Conservation (phyloP, 2,888 invertebrate genomes). For the Caenorhabditis sulstoni region DNA sequence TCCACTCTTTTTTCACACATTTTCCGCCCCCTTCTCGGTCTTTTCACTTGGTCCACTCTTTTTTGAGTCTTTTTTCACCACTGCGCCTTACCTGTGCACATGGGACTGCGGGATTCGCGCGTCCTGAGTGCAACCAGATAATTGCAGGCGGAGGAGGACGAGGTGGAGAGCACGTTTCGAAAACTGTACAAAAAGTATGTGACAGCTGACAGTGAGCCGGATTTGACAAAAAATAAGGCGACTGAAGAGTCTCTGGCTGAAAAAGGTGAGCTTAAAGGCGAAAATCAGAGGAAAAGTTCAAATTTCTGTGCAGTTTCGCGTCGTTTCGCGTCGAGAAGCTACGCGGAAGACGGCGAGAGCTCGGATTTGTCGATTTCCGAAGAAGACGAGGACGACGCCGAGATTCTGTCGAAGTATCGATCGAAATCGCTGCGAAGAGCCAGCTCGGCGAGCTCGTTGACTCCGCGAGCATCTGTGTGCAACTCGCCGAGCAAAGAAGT, state of each 20-base stretch:
- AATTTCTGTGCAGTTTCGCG: constrained; percentile 11
- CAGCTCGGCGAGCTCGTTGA: constrained; percentile 47
- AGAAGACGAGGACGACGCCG: constrained; percentile 37
- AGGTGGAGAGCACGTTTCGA: constrained; percentile 66
- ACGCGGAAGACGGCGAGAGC: constrained; percentile 23
- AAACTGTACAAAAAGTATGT: constrained; percentile 67
- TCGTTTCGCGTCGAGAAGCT: constrained; percentile 44
- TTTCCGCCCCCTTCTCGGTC: too few species aligned
- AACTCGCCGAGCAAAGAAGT: constrained; percentile 55
- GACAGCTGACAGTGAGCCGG: constrained; percentile 53
- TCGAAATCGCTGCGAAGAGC: constrained; percentile 39
- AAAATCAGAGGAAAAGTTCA: not conserved
- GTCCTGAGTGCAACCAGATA: not conserved
- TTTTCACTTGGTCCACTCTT: too few species aligned
- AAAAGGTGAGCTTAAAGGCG: constrained; percentile 13
- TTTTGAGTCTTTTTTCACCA: too few species aligned
- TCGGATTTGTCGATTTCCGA: constrained; percentile 36
- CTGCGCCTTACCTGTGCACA: too few species aligned
- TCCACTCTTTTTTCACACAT: too few species aligned
- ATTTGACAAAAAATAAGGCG: constrained; percentile 17
- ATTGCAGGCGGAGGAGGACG: constrained; percentile 48
- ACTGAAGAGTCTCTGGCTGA: constrained; percentile 17
- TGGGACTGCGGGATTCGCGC: not conserved
- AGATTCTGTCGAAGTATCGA: constrained; percentile 35
- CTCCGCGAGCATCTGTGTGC: constrained; percentile 49